phyloP scores from a whole-genome alignment of 2,888 invertebrate species.

The Diadegma fenestrale region DNA sequence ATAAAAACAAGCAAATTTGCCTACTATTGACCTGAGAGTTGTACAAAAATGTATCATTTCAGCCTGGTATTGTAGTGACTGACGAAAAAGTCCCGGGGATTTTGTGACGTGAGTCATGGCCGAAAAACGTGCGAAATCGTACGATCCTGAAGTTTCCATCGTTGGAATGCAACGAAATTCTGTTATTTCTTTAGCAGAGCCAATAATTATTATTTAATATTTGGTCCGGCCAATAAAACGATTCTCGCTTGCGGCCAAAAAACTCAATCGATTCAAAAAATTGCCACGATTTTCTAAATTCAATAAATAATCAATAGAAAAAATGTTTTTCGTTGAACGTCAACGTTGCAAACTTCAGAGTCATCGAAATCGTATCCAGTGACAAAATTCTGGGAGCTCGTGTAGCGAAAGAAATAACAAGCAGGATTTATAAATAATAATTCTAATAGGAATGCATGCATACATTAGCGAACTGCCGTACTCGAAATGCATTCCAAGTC shows the following conservation, averaged over 20 bases:
- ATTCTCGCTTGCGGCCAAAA: no score
- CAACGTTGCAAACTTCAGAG: no score
- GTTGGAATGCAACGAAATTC: no score
- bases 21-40: constrained; percentile 36
- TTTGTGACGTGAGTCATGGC: constrained; percentile 12
- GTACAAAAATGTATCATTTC: constrained; percentile 43
- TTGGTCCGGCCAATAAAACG: no score
- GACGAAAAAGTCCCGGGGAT: background rate
- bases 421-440: constrained; percentile 23
- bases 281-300: no score
- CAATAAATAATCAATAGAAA: no score
- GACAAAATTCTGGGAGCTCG: background rate
- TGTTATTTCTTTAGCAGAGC: no score
- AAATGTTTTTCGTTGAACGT: no score
- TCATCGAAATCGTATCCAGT: background rate
- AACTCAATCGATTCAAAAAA: no score
- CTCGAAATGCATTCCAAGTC: constrained; percentile 64
- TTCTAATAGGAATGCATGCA: constrained; percentile 9
- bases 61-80: constrained; percentile 38
- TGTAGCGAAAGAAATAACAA: background rate
- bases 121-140: background rate
- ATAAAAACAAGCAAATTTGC: constrained; percentile 7
- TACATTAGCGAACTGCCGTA: constrained; percentile 45
- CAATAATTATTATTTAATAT: no score
- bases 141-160: no score